Evolutionary conservation across 2,113 vertebrate genomes (phyloP), one percentile per base, ranked within the genome.

Genomic region (Ctenomys sociabilis): DNA sequence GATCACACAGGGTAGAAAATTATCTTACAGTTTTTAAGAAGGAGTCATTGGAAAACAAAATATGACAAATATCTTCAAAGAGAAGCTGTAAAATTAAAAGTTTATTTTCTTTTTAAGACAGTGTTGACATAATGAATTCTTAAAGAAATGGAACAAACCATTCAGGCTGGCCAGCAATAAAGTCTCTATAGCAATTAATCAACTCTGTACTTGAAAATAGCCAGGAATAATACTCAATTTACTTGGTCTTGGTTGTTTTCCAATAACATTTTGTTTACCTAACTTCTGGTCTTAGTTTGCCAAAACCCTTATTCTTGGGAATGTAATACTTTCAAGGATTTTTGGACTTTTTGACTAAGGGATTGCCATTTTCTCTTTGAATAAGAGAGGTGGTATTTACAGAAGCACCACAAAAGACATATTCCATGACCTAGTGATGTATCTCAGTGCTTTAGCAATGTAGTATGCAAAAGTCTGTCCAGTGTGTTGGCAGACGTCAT

Each of bases 1-100:
- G 16, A 72, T 13, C 37, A 91, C 66, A 61, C 2, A 73, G 52
- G 66, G 5, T 54, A 73, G 30, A 92, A 92, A 12, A 86, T 90
- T 78, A 92, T 49, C 45, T 26, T 89, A 45, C 85, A 89, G 72
- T 90, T 52, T 59, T 2, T 85, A 70, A 88, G 19, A 13, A 68
- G 9, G 40, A 68, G 82, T 78, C 54, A 37, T 3, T 78, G 54
- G 45, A 68, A 61, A 63, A 12, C 14, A 30, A 95, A 83, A 72
- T 26, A 90, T 54, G 63, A 93, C 35, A 92, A 84, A 78, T 90
- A 70, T 22, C 14, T 91, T 97, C 80, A 59, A 57, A 85, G 85
- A 49, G 1, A 91, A 90, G 1, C 10, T 66, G 7, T 10, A 7
- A 52, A 37, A 30, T 83, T 94, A 61, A 28, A 49, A 72, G 5